A percentile compares a stretch with the other conserved stretches of the same genome.
Evolutionary conservation across 2,888 invertebrate genomes (phyloP).

Genomic region (Thelaira solivaga): DNA sequence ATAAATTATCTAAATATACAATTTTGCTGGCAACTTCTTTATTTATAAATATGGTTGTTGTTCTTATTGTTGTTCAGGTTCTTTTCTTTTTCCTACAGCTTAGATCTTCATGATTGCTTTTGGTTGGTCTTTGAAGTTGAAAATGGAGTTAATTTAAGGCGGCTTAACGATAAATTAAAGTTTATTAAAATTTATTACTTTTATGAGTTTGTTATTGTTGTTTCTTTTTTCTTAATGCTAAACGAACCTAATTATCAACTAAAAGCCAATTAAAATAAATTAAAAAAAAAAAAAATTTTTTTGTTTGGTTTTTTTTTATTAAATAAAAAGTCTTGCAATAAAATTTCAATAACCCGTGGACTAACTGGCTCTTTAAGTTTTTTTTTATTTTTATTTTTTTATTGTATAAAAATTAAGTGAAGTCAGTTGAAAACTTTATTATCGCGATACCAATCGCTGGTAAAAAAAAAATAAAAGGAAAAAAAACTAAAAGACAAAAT

Average conservation of each 20-base stretch:
- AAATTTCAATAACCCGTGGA: constrained; percentile 30
- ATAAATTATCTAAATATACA: constrained; percentile 19
- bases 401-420: constrained; percentile 36
- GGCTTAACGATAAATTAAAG: constrained; percentile 1
- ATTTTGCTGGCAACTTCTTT: constrained; percentile 10
- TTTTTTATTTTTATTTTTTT: neutral
- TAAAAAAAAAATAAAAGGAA: neutral
- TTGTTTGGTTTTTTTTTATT: neutral
- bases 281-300: constrained; percentile 13
- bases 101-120: no score
- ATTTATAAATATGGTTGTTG: no score
- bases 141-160: no score
- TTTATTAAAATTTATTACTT: constrained; percentile 30
- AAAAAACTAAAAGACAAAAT: constrained; percentile 5
- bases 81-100: no score
- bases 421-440: constrained; percentile 64
- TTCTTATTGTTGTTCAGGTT: no score
- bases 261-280: constrained; percentile 48
- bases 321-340: neutral
- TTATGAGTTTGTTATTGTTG: neutral
- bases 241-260: constrained; percentile 39
- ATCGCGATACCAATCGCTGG: constrained; percentile 46
- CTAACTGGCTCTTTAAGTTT: no score
- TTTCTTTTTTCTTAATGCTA: neutral
- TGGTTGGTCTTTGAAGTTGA: no score